Base-by-base conservation (phyloP, 2,113 vertebrate species). In the Tricholaema leucomelas region DNA sequence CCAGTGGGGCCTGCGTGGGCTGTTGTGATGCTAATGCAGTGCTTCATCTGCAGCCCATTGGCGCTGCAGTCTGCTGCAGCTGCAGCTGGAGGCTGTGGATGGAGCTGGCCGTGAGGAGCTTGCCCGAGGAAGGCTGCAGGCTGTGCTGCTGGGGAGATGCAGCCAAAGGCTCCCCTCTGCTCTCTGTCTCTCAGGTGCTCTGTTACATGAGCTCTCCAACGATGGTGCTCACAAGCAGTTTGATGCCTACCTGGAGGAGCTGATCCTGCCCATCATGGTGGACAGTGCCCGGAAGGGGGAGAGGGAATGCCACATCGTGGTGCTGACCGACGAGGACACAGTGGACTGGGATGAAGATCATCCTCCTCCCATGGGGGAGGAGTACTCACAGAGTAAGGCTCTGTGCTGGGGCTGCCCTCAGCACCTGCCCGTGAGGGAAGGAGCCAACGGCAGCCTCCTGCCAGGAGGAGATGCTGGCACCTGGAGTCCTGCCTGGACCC, bases 311-410 rank as follows among this genome's bases (percentile, higher is more conserved):
- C 99, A 99, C 69, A 98, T 99, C 10, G 99, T 99, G 1, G 99
- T 99, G 85, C 97, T 99, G 93, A 99, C 99, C 0, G 99, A 99
- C 1, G 99, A 99, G 24, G 99, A 99, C 89, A 99, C 99, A 4
- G 98, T 99, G 96, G 99, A 99, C 97, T 99, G 99, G 99, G 99
- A 99, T 19, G 98, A 99, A 86, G 99, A 99, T 94, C 99, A 99
- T 44, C 99, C 99, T 0, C 99, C 99, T 2, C 99, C 99, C 52
- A 99, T 99, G 99, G 99, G 99, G 66, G 99, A 99, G 95, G 99
- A 99, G 71, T 99, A 99, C 82, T 99, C 99, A 0, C 98, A 98
- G 92, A 98, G 98, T 98, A 97, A 96, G 98, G 35, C 69, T 70
- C 52, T 44, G 5, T 24, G 0, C 12, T 25, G 48, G 48, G 48